A percentile compares a stretch with the other conserved stretches of the same genome.
Conservation (phyloP, 2,888 invertebrate genomes). For the Synergus laeviventris region DNA sequence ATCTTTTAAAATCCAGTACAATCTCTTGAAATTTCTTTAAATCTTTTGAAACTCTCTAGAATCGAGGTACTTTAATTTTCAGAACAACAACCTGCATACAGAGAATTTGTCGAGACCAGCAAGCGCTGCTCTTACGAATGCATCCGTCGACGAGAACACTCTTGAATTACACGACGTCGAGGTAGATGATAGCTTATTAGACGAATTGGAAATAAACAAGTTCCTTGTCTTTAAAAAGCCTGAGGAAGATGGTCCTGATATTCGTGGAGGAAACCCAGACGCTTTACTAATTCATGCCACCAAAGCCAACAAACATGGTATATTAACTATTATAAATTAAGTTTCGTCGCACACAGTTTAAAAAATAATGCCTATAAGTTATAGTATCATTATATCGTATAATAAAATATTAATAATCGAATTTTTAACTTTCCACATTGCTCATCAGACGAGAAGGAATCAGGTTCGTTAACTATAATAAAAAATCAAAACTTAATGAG, state of each 20-base stretch:
- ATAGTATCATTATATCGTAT: background rate
- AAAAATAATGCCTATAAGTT: conserved; percentile 44
- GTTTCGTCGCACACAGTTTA: background rate
- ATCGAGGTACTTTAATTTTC: conserved; percentile 40
- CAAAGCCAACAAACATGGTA: conserved; percentile 90
- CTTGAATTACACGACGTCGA: conserved; percentile 67
- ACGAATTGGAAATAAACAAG: conserved; percentile 88
- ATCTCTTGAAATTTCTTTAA: no score
- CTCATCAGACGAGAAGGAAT: conserved; percentile 76
- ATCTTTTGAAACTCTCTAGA: background rate
- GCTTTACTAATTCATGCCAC: conserved; percentile 97
- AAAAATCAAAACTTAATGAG: background rate
- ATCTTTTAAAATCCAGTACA: no score
- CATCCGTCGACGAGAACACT: conserved; percentile 71
- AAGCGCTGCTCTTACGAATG: conserved; percentile 70
- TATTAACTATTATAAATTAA: conserved; percentile 8
- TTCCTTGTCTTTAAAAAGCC: conserved; percentile 87
- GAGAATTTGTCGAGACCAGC: conserved; percentile 68
- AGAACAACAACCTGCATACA: conserved; percentile 67
- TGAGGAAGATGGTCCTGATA: conserved; percentile 92
- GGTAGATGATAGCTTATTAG: conserved; percentile 77
- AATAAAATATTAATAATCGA: background rate
- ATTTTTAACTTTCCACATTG: conserved; percentile 22
- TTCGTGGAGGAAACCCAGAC: conserved; percentile 95
- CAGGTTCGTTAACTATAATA: conserved; percentile 70